Base-by-base conservation (phyloP, 2,888 invertebrate species). In the Parapristionchus giblindavisi region DNA sequence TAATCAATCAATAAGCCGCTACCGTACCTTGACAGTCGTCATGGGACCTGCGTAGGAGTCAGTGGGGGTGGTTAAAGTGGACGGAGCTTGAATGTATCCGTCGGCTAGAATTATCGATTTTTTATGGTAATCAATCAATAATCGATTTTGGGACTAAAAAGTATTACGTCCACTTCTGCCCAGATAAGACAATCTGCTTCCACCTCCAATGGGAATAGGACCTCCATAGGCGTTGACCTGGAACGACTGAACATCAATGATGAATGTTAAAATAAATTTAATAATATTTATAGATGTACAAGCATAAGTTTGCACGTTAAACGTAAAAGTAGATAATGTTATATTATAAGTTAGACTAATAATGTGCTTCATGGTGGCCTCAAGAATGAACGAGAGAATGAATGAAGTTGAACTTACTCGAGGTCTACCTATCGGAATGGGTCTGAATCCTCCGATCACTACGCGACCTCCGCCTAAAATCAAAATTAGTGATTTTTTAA, bases 21-120 rank as follows among this genome's bases (percentile, higher is more conserved):
- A 52, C 8, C 24, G 8, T 21, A 61, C 63, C 43, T 65, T 65
- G 43, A 65, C 63, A 29, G 63, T 65, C 21, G 63, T 40, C 63
- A 65, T 65, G 4, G 63, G 63, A 29, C 63, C 63, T 21, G 40
- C 63, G n/a, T 65, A 27, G 21, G 27, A 21, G 0, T 27, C 29
- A 4, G 32, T 40, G 1, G 63, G 40, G n/a, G n/a, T n/a, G n/a
- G n/a, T n/a, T n/a, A n/a, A 27, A 29, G 27, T 21, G 0, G 43
- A 17, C 11, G 32, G 38, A 1, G 63, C 24, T 56, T 17, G 21
- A 2, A 3, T 56, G 63, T 65, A 65, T 24, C 43, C 24, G 29
- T 65, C 43, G 11, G 43, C 63, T 65, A 43, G 4, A 43, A 43
- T 43, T 43, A 14, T 14, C 17, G 43, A 43, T 14, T 14, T 43